Base-by-base conservation (phyloP, 2,797 vertebrate genomes). In the Scomberomorus guttatus region DNA sequence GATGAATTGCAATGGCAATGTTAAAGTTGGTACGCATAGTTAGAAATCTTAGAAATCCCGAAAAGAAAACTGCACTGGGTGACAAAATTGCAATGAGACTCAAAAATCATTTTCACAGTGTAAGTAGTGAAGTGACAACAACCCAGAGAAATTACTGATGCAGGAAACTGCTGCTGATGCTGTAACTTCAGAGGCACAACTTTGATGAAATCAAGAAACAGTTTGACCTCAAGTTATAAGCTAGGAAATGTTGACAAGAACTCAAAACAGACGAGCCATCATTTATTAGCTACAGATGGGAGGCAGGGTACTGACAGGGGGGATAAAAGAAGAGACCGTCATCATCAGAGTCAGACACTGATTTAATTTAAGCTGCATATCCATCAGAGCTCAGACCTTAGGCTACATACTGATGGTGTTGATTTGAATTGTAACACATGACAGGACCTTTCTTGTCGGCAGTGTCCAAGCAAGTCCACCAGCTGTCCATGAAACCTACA, bases 391-490 rank as follows among this genome's bases (percentile, higher is more conserved):
- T 25, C 55, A 60, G 55, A 79, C 81, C 86, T 29, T 4, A 72
- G 85, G 79, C 80, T 14, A 39, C 12, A 11, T 9, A 51, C 52
- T 18, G 57, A 74, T 67, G 74, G 82, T 83, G 83, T 78, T 86
- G 73, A 83, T 87, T 80, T 84, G 65, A 84, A 83, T 18, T 64
- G 73, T 37, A 76, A 63, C 72, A 79, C 76, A 72, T 85, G 84
- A 87, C 80, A 80, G 60, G 42, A 72, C 72, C 62, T 67, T 81
- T 87, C 60, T 48, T 54, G 70, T 86, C 80, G 50, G 59, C 63
- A 58, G 42, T 34, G 75, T 88, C 72, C 42, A 27, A 81, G 52
- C 32, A 22, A 69, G 75, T 90, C 64, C 82, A 80, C 76, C 79
- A 76, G 85, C 78, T 90, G 84, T 79, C 75, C 50, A 15, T 61